Evolutionary conservation across 2,797 vertebrate genomes (phyloP).

Genomic region (Calcarius lapponicus): DNA sequence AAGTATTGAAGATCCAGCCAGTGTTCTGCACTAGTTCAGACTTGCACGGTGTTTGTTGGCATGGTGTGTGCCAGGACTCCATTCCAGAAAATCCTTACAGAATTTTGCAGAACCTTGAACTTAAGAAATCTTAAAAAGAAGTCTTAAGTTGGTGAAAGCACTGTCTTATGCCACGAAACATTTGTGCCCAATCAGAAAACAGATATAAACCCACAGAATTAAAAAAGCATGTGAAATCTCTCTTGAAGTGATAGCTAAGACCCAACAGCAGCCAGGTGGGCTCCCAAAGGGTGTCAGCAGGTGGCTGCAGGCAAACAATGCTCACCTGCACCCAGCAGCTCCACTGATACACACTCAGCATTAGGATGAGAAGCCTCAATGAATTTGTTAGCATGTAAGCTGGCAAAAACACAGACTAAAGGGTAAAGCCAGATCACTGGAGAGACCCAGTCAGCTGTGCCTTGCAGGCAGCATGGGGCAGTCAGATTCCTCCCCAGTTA

Average conservation of each 20-base stretch:
- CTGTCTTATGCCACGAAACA: not conserved
- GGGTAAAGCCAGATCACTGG: not conserved
- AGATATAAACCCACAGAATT: not conserved
- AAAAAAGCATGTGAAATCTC: not conserved
- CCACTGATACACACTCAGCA: not conserved
- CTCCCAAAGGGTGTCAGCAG: not conserved
- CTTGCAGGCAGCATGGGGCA: not conserved
- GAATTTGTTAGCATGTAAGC: not conserved
- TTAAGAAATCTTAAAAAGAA: not conserved
- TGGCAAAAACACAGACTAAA: not conserved
- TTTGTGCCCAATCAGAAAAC: not conserved
- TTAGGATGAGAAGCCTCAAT: not conserved
- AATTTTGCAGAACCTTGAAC: not conserved
- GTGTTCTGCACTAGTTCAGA: not conserved
- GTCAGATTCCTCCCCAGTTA: not conserved
- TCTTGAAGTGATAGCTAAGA: not conserved
- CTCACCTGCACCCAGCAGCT: not conserved
- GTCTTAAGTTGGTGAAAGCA: not conserved
- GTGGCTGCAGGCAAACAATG: not conserved
- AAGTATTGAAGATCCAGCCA: not conserved
- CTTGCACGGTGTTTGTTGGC: rapidly evolving
- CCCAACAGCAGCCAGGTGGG: not conserved
- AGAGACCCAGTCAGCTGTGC: not conserved
- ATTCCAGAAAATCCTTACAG: not conserved
- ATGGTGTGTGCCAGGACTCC: not conserved